Evolutionary conservation across 2,797 vertebrate genomes (phyloP).

Genomic region (Tamandua tetradactyla): DNA sequence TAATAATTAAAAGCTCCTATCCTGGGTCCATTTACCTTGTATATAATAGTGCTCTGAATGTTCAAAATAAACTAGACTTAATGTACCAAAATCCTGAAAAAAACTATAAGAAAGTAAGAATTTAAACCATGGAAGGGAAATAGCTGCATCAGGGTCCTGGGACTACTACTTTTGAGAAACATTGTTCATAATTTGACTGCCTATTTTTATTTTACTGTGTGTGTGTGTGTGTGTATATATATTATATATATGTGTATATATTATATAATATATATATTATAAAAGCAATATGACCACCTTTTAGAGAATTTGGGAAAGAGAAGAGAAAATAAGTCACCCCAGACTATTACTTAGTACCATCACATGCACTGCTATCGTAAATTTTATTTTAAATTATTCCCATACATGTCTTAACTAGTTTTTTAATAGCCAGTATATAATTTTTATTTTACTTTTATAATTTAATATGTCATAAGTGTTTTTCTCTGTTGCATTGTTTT

Average conservation of each 20-base stretch:
- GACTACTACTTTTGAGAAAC: background rate
- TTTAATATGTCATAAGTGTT: background rate
- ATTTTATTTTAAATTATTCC: slow-evolving; percentile 49
- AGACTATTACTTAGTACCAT: background rate
- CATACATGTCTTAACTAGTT: slow-evolving; percentile 5
- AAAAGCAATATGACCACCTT: background rate
- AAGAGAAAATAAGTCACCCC: background rate
- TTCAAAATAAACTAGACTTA: background rate
- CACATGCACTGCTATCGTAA: background rate
- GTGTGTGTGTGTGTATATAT: no score
- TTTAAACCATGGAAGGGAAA: slow-evolving; percentile 12
- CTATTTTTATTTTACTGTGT: background rate
- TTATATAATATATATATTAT: background rate
- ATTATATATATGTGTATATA: no score
- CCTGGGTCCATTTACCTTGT: slow-evolving; percentile 12
- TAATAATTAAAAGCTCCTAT: slow-evolving; percentile 19
- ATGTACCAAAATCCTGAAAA: background rate
- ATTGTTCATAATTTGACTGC: background rate
- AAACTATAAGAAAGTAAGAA: background rate
- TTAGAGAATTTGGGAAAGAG: slow-evolving; percentile 24
- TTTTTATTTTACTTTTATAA: slow-evolving; percentile 51
- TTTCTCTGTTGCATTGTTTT: slow-evolving; percentile 23
- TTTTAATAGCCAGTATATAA: background rate
- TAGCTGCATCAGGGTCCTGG: background rate
- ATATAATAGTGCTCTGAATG: background rate